phyloP scores from a whole-genome alignment of 2,888 invertebrate genomes.

The Priocnemis perturbator region DNA sequence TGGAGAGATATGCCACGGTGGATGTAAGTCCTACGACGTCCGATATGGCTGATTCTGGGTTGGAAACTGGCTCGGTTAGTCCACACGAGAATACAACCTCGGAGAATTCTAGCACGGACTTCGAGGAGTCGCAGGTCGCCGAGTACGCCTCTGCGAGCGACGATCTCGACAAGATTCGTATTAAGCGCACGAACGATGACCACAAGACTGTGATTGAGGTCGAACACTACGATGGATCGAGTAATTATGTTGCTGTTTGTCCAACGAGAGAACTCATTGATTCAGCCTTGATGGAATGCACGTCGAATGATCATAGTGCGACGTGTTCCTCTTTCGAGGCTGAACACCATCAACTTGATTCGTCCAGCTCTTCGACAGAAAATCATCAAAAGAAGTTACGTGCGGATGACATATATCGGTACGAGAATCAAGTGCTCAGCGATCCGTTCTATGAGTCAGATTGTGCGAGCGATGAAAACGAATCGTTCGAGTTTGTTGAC shows the following conservation, averaged over 20 bases:
- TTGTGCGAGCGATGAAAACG: constrained; percentile 58
- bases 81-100: constrained; percentile 73
- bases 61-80: constrained; percentile 74
- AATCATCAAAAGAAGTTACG: constrained; percentile 44
- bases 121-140: constrained; percentile 63
- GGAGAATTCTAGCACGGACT: constrained; percentile 71
- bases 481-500: constrained; percentile 64
- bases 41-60: constrained; percentile 75
- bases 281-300: constrained; percentile 34
- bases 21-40: constrained; percentile 62
- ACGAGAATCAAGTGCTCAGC: constrained; percentile 65
- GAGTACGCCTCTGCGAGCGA: constrained; percentile 70
- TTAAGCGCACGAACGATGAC: constrained; percentile 41
- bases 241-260: constrained; percentile 27
- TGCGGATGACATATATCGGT: constrained; percentile 62
- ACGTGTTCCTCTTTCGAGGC: constrained; percentile 59
- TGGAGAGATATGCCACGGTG: constrained; percentile 44
- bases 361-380: constrained; percentile 57
- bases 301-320: constrained; percentile 45
- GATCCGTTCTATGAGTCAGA: constrained; percentile 70
- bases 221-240: constrained; percentile 34
- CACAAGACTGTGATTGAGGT: constrained; percentile 27
- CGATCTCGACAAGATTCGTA: constrained; percentile 59
- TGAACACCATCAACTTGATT: constrained; percentile 55
- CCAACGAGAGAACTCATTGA: constrained; percentile 36